A percentile compares a stretch with the other conserved stretches of the same genome.
Evolutionary conservation across 1,140 invertebrate species (phyloP).

Genomic region (Bilobella aurantiaca): DNA sequence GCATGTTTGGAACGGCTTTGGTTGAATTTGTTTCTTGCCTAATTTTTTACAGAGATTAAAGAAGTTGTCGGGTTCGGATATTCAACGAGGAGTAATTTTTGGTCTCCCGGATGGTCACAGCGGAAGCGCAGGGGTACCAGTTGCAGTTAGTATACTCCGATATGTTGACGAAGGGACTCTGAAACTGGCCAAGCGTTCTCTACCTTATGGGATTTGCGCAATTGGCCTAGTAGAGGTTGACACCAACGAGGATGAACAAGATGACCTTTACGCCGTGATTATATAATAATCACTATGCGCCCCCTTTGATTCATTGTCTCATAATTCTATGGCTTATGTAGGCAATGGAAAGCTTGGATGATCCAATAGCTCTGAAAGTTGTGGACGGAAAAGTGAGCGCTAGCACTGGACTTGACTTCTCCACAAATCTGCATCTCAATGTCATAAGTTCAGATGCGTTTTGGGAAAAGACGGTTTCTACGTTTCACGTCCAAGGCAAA

Average conservation of each 20-base stretch:
- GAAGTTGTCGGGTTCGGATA: conserved; percentile 2
- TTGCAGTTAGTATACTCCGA: conserved; percentile 25
- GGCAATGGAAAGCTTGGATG: conserved; percentile 22
- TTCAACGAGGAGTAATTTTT: conserved; percentile 17
- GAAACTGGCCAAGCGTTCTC: neutral
- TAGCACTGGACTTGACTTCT: conserved; percentile 23
- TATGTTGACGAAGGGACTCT: conserved; percentile 18
- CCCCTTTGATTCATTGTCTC: neutral
- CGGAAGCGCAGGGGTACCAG: conserved; percentile 7
- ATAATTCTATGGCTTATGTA: conserved; percentile 7
- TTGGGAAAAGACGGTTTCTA: conserved; percentile 28
- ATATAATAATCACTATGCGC: neutral
- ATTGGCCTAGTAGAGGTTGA: conserved; percentile 32
- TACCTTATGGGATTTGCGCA: conserved; percentile 23
- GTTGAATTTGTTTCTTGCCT: conserved; percentile 5
- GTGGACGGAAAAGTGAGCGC: conserved; percentile 23
- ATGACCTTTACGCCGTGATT: conserved; percentile 28
- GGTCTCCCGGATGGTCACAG: conserved; percentile 14
- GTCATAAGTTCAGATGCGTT: conserved; percentile 20
- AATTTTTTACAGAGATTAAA: conserved; percentile 23
- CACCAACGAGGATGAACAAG: conserved; percentile 24
- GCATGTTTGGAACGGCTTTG: neutral
- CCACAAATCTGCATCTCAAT: conserved; percentile 18
- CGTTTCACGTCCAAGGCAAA: conserved; percentile 30
- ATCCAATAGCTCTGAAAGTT: conserved; percentile 29